Evolutionary conservation across 2,113 vertebrate genomes (phyloP).

Genomic region (Picathartes gymnocephalus): DNA sequence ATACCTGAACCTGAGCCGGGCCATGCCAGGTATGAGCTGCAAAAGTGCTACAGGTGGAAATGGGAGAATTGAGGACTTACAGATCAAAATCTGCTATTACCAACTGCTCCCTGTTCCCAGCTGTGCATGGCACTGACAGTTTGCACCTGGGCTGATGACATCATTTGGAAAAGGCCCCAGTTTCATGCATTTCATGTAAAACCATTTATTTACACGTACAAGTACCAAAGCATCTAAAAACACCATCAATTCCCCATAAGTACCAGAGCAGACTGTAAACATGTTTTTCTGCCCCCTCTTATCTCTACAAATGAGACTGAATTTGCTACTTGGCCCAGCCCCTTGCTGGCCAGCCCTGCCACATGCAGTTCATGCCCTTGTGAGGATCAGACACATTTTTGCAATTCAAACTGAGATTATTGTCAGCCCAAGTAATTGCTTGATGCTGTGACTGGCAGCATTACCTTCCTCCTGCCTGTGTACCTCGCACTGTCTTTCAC

Average conservation of each 20-base stretch:
- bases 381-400: neutral
- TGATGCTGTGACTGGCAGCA: neutral
- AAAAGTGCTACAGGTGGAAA: neutral
- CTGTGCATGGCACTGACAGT: neutral
- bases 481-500: accelerated
- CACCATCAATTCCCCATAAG: neutral
- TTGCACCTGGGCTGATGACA: neutral
- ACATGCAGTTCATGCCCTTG: neutral
- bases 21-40: neutral
- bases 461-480: neutral
- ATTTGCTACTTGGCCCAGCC: neutral
- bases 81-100: neutral
- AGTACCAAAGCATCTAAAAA: constrained; percentile 16
- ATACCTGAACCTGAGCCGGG: neutral
- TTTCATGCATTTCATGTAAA: neutral
- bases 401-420: neutral
- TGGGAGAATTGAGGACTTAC: neutral
- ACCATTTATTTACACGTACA: neutral
- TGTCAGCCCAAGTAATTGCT: neutral
- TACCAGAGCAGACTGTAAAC: neutral
- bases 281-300: constrained; percentile 2
- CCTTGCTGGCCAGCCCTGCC: neutral
- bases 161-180: neutral
- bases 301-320: neutral
- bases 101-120: neutral